A percentile compares a stretch with the other conserved stretches of the same genome.
Evolutionary conservation across 2,888 invertebrate species (phyloP).

Genomic region (Hirtodrosophila confusa): DNA sequence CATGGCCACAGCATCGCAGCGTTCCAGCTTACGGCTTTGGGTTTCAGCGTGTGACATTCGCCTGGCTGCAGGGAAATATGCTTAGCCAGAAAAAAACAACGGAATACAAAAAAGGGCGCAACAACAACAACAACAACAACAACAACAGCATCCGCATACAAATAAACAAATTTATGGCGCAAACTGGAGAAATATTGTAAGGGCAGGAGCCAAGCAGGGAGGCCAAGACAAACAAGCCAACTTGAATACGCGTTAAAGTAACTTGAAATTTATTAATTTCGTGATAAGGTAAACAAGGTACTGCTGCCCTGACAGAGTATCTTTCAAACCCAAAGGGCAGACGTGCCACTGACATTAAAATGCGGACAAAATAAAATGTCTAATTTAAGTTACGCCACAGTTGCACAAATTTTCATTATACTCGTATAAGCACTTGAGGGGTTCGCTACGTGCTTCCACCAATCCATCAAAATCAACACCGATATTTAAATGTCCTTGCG

Average conservation of each 20-base stretch:
- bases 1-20: slow-evolving; percentile 33
- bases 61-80: slow-evolving; percentile 66
- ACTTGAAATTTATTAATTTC: slow-evolving; percentile 78
- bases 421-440: slow-evolving; percentile 23
- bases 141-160: slow-evolving; percentile 55
- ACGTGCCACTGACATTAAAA: slow-evolving; percentile 40
- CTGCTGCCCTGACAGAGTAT: slow-evolving; percentile 25
- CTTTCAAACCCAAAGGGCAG: slow-evolving; percentile 10
- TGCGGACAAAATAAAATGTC: slow-evolving; percentile 61
- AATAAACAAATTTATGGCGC: slow-evolving; percentile 77
- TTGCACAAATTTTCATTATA: slow-evolving; percentile 67
- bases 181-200: slow-evolving; percentile 77
- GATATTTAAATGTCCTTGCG: neutral
- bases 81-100: slow-evolving; percentile 51
- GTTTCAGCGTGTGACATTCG: slow-evolving; percentile 52
- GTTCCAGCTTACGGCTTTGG: slow-evolving; percentile 45
- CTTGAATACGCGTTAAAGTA: slow-evolving; percentile 71
- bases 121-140: slow-evolving; percentile 12
- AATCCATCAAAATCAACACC: slow-evolving; percentile 24
- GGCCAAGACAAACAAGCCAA: slow-evolving; percentile 62
- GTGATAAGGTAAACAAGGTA: slow-evolving; percentile 76
- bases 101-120: slow-evolving; percentile 44
- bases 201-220: slow-evolving; percentile 24
- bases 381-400: slow-evolving; percentile 71
- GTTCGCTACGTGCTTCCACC: slow-evolving; percentile 32